phyloP scores from a whole-genome alignment of 2,797 vertebrate species.

The Enteromius treurensis region DNA sequence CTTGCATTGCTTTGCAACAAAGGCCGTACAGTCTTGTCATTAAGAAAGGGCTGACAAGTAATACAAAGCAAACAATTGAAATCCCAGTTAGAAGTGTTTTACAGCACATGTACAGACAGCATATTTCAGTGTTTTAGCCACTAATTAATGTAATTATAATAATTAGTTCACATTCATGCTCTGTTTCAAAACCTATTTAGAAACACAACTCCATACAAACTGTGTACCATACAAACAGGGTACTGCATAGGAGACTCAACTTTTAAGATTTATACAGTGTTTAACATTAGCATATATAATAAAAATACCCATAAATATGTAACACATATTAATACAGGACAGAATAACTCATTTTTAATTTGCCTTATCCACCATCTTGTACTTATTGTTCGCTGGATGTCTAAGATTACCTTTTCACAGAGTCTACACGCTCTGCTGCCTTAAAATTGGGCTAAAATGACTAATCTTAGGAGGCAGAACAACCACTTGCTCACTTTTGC shows the following conservation, averaged over 20 bases:
- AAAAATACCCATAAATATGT: not conserved
- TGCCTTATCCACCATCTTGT: not conserved
- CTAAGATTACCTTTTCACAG: not conserved
- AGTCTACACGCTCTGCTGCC: not conserved
- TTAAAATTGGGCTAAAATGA: not conserved
- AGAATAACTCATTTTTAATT: not conserved
- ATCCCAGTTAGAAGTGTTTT: conserved; percentile 11
- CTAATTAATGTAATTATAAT: conserved; percentile 11
- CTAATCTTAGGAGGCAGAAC: not conserved
- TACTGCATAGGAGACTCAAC: not conserved
- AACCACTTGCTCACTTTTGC: not conserved
- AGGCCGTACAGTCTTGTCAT: not conserved
- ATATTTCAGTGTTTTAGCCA: conserved; percentile 3
- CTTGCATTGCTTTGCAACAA: conserved; percentile 18
- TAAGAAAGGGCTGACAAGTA: not conserved
- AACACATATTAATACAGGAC: not conserved
- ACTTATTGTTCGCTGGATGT: not conserved
- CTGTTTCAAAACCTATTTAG: not conserved
- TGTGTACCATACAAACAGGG: not conserved
- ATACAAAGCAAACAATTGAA: conserved; percentile 32
- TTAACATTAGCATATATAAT: not conserved
- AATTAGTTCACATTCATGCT: conserved; percentile 16
- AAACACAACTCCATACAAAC: not conserved
- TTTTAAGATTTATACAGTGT: not conserved
- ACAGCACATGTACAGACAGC: conserved; percentile 11